Evolutionary conservation across 2,888 invertebrate species (phyloP).

Genomic region (Baronia brevicornis): DNA sequence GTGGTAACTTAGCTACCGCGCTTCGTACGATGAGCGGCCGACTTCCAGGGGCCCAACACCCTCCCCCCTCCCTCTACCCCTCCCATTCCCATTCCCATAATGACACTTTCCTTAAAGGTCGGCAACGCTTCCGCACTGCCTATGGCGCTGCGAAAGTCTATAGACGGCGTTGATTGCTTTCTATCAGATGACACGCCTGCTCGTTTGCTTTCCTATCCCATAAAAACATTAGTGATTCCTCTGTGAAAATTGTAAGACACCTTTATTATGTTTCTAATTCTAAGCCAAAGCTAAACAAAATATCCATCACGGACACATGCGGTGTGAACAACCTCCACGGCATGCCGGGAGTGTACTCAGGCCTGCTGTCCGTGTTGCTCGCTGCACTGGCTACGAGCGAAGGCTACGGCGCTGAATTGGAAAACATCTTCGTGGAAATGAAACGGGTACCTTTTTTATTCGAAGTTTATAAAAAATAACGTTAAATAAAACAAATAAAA

Average conservation of each 20-base stretch:
- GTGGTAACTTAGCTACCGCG: too few relatives aligned
- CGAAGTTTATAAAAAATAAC: neutral
- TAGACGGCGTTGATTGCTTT: too few relatives aligned
- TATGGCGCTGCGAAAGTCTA: too few relatives aligned
- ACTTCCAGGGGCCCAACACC: too few relatives aligned
- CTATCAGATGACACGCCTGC: too few relatives aligned
- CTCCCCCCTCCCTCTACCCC: too few relatives aligned
- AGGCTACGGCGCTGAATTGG: slow-evolving; percentile 75
- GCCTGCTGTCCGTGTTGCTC: slow-evolving; percentile 84
- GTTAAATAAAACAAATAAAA: neutral
- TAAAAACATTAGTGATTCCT: too few relatives aligned
- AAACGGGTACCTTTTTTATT: slow-evolving; percentile 23
- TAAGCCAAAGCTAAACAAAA: slow-evolving; percentile 77
- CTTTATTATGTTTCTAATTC: slow-evolving; percentile 17
- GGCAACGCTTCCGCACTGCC: too few relatives aligned
- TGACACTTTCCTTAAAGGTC: too few relatives aligned
- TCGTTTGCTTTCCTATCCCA: too few relatives aligned
- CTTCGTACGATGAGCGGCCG: too few relatives aligned
- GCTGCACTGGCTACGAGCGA: slow-evolving; percentile 81
- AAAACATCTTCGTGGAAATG: slow-evolving; percentile 39
- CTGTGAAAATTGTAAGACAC: neutral
- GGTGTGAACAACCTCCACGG: slow-evolving; percentile 98
- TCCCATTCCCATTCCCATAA: too few relatives aligned
- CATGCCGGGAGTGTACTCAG: slow-evolving; percentile 93
- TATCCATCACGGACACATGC: slow-evolving; percentile 88